Base-by-base conservation (phyloP, 2,113 vertebrate genomes). In the Lagopus muta region DNA sequence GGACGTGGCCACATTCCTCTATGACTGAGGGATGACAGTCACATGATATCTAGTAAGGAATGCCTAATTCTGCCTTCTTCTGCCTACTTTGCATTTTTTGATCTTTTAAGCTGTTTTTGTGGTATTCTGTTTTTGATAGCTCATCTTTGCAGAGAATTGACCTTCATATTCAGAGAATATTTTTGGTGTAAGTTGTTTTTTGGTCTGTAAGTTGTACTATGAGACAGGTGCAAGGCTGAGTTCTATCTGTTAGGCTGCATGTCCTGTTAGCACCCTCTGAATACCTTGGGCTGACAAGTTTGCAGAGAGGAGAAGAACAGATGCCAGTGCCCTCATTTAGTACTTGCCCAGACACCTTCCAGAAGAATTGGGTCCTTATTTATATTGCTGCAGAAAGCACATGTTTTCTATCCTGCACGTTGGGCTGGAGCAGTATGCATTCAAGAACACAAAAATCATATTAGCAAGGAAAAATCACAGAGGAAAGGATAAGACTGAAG, bases 351-450 rank as follows among this genome's bases (percentile, higher is more conserved):
- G 50, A 10, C 5, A 27, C 21, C 21, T 52, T 79, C 42, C 12
- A 4, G 38, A 60, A 48, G 15, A 20, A 5, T 21, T 21, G 2
- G 3, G 6, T 36, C 30, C 13, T 61, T 48, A 43, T 10, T 5
- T 16, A n/a, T 0, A 0, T 9, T 75, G 15, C 25, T 70, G 15
- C 34, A 43, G 62, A 60, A 83, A 65, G 8, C 24, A 60, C 42
- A 27, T 60, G 22, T n/a, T 27, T 43, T 57, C 48, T 36, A 32
- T 45, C 32, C 34, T 62, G 25, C 28, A 19, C 62, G 47, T 43
- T 45, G 45, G 10, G 21, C 36, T 61, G 18, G 8, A 1, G 1
- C 36, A 1, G 1, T 60, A 9, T 47, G 21, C 20, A 27, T 43
- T 76, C 10, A 36, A 43, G 11, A 65, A 38, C 48, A 72, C 15